These are phyloP conservation scores for Hirtodrosophila histrioides DNA, from an alignment of 2,888 invertebrate species.

Conservation along the genomic window DNA sequence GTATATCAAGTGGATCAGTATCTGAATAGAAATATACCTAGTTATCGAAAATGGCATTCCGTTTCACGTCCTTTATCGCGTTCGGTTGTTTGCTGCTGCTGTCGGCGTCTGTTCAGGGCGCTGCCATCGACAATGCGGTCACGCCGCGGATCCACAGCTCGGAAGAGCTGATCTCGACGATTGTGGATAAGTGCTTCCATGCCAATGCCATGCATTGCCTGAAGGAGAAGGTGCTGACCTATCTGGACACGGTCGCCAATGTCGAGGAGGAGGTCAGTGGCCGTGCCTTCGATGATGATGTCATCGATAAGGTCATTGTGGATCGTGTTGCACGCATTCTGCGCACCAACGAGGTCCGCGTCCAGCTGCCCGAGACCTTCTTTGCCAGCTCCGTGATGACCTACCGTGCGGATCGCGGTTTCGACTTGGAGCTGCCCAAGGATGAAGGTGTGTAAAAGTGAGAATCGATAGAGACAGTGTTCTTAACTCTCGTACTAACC, in stretches of 20 bases:
- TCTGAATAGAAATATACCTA: conserved; percentile 8
- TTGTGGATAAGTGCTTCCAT: conserved; percentile 90
- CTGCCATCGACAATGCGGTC: conserved; percentile 85
- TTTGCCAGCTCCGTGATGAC: conserved; percentile 88
- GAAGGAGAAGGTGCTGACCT: conserved; percentile 90
- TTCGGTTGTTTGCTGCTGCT: conserved; percentile 86
- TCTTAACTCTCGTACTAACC: background rate
- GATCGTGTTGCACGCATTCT: conserved; percentile 89
- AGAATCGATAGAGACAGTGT: background rate
- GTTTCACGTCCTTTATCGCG: conserved; percentile 85
- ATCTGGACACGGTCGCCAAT: conserved; percentile 89
- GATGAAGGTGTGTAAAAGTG: conserved; percentile 77
- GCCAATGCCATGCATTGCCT: conserved; percentile 89
- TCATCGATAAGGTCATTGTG: conserved; percentile 90
- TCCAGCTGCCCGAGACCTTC: conserved; percentile 89
- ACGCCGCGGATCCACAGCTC: conserved; percentile 87
- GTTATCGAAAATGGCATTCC: conserved; percentile 77
- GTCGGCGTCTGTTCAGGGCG: conserved; percentile 85
- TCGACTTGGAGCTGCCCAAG: conserved; percentile 87
- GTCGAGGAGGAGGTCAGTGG: conserved; percentile 86
- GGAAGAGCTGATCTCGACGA: conserved; percentile 89
- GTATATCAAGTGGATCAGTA: conserved; percentile 32
- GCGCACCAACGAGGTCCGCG: conserved; percentile 89
- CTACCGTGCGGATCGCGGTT: conserved; percentile 88
- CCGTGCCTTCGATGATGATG: conserved; percentile 86